Conservation (phyloP, 1,140 invertebrate species). For the Hyposmocoma kahamanoa region DNA sequence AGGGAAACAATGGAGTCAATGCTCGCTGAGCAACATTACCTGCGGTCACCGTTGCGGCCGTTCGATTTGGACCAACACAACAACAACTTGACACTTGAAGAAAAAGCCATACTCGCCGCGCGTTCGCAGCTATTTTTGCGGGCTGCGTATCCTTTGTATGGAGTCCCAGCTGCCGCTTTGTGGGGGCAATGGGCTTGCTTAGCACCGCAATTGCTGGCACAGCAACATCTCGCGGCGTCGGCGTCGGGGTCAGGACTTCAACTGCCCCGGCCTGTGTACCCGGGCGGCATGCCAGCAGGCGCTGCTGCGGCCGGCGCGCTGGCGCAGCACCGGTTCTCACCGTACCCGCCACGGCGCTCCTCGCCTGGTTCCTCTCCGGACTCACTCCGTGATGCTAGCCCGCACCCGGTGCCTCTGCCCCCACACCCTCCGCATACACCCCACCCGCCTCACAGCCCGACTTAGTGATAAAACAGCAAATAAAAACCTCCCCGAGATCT, state of each 20-base stretch:
- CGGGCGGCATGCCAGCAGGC: conserved; percentile 49
- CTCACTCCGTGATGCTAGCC: conserved; percentile 70
- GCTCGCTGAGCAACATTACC: conserved; percentile 84
- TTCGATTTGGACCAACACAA: conserved; percentile 83
- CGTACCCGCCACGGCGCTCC: conserved; percentile 69
- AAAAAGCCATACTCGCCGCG: conserved; percentile 83
- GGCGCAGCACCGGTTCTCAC: conserved; percentile 75
- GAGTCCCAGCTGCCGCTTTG: conserved; percentile 70
- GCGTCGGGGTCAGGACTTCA: conserved; percentile 67
- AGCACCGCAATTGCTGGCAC: conserved; percentile 72
- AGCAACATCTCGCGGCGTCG: conserved; percentile 64
- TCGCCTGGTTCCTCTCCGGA: conserved; percentile 74
- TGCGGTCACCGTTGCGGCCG: conserved; percentile 81
- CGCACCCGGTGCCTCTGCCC: conserved; percentile 62
- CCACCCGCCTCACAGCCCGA: conserved; percentile 73
- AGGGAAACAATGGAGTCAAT: conserved; percentile 90
- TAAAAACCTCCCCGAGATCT: conserved; percentile 31
- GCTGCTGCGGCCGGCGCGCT: conserved; percentile 55
- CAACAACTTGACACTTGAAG: conserved; percentile 82
- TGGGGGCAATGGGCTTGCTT: conserved; percentile 79
- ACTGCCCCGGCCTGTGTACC: conserved; percentile 72
- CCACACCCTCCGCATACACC: conserved; percentile 45
- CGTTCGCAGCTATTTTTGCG: conserved; percentile 79
- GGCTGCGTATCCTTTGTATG: conserved; percentile 78
- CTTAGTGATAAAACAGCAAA: conserved; percentile 49